These are phyloP conservation scores for Trachelus troglodyta DNA, from an alignment of 2,888 invertebrate genomes.

Conservation along the genomic window DNA sequence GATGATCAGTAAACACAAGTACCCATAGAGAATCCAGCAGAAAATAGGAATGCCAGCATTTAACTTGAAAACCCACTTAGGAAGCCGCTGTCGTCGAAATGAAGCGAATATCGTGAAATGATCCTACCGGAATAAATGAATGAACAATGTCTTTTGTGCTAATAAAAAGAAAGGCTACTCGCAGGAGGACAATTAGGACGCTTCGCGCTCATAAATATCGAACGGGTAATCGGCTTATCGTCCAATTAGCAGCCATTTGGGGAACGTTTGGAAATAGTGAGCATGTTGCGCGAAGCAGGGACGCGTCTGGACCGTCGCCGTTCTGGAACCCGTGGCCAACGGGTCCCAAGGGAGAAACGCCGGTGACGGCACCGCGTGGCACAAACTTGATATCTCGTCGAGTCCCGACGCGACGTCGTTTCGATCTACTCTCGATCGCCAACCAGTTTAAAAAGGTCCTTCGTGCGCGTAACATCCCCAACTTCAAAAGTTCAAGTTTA, in stretches of 20 bases:
- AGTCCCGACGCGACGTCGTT: conserved; percentile 30
- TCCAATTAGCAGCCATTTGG: conserved; percentile 36
- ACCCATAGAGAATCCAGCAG: not conserved
- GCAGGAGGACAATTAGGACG: conserved; percentile 11
- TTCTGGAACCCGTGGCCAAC: conserved; percentile 13
- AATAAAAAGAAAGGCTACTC: not conserved
- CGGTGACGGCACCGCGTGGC: conserved; percentile 63
- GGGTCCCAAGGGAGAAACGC: conserved; percentile 49
- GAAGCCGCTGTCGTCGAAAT: not conserved
- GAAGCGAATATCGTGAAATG: not conserved
- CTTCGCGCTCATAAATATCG: conserved; percentile 47
- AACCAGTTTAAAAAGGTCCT: conserved; percentile 44
- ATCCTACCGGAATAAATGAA: not conserved
- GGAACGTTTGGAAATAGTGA: conserved; percentile 27
- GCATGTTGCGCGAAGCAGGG: conserved; percentile 5
- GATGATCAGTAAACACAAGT: too few species aligned
- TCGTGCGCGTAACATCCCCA: conserved; percentile 28
- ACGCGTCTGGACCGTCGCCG: conserved; percentile 16
- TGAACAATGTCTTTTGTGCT: not conserved
- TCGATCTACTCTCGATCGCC: conserved; percentile 24
- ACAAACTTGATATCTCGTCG: conserved; percentile 46
- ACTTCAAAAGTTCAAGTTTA: not conserved
- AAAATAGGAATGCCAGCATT: not conserved
- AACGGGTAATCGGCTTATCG: conserved; percentile 34
- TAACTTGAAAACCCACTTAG: not conserved